Evolutionary conservation across 2,797 vertebrate genomes (phyloP), one percentile per base, ranked within the genome.

Genomic region (Amazona ochrocephala): DNA sequence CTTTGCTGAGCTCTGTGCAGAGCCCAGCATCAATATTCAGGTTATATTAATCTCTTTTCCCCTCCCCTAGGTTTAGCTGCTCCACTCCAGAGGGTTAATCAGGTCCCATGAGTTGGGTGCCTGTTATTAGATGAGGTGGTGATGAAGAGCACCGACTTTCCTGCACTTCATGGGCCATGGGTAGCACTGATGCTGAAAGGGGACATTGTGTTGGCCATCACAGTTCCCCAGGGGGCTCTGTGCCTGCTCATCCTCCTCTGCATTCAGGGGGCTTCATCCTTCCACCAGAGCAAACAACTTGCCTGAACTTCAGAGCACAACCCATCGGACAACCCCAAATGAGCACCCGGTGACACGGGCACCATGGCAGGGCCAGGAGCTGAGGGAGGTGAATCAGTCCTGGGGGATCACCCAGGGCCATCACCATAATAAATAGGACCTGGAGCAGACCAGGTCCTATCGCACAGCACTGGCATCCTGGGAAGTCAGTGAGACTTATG

Each of bases 121-220:
- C 30, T 42, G 62, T 29, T 27, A 10, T 41, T 34, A 30, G 12
- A 22, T 14, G 71, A 61, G 45, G 26, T 5, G 42, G 56, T 7
- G 32, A 34, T 30, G 62, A 37, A 58, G 13, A 64, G 42, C 53
- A 10, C 11, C 4, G 41, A 6, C 3, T 73, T 45, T 30, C 32
- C 71, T 78, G 87, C 18, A 13, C 41, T 39, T 44, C 13, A 30
- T 1, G 22, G 17, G 58, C 8, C 9, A 1, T 0, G 3, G 44
- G 54, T 29, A 34, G 6, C 42, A 19, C 26, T 13, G 29, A 4
- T 73, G 75, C 44, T 91, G 70, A 45, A 60, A 51, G 47, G 56
- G 60, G 21, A 73, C 0, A 0, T 4, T 41, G 44, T 21, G 56
- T 54, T 41, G 73, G n/a, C 14, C n/a, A 20, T 32, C 17, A 3